A percentile compares a stretch with the other conserved stretches of the same genome.
phyloP scores from a whole-genome alignment of 2,113 vertebrate genomes.

The Telmatochromis bifrenatus region DNA sequence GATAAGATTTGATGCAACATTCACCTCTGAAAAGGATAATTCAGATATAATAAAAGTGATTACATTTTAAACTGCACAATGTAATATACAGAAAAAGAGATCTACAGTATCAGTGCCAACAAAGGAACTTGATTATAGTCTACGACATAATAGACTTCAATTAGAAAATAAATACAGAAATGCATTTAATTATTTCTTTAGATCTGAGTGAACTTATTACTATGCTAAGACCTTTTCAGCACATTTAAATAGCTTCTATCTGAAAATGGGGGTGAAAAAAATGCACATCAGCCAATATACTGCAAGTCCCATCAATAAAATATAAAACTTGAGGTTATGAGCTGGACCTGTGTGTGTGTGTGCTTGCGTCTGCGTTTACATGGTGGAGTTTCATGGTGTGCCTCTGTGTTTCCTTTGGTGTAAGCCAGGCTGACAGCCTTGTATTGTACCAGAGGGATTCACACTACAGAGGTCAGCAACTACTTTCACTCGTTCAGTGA shows the following conservation, averaged over 20 bases:
- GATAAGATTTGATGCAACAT: not conserved
- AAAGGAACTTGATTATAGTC: not conserved
- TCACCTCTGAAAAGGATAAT: not conserved
- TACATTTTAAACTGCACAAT: not conserved
- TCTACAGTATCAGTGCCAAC: not conserved
- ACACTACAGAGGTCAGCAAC: constrained; percentile 27
- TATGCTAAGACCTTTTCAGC: not conserved
- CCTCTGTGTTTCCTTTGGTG: not conserved
- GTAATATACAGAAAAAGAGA: not conserved
- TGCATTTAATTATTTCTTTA: not conserved
- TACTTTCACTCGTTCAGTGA: constrained; percentile 7
- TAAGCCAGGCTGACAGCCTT: constrained; percentile 6
- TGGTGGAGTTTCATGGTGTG: not conserved
- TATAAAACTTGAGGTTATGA: not conserved
- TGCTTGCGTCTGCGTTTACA: not conserved
- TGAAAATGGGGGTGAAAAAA: not conserved
- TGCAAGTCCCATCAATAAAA: not conserved
- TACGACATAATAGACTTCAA: not conserved
- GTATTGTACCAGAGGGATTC: constrained; percentile 6
- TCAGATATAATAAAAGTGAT: not conserved
- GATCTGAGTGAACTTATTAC: not conserved
- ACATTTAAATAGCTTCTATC: not conserved
- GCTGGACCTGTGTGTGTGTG: not conserved
- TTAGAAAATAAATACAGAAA: not conserved
- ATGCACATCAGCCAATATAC: not conserved